Conservation (phyloP, 2,888 invertebrate species). For the Hemicrepidius hirtus region DNA sequence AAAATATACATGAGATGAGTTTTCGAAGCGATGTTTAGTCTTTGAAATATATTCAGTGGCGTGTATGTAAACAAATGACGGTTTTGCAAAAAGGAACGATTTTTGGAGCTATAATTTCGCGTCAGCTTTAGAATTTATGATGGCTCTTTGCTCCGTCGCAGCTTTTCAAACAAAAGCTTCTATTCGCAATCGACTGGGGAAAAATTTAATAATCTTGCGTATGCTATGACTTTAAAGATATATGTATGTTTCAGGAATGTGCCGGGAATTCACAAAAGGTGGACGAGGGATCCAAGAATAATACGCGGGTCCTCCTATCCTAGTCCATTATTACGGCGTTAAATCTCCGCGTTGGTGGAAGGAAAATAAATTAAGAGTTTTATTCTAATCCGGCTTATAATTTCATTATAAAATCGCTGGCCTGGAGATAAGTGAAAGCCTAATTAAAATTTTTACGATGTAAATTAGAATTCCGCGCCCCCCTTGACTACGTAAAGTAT, state of each 20-base stretch:
- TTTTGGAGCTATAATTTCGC: conserved; percentile 38
- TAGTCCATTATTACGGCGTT: conserved; percentile 47
- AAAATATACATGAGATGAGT: background rate
- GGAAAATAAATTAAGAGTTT: conserved; percentile 50
- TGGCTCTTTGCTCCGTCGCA: conserved; percentile 38
- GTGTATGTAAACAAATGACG: conserved; percentile 12
- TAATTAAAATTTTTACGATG: conserved; percentile 49
- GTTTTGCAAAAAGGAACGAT: conserved; percentile 26
- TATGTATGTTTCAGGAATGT: conserved; percentile 53
- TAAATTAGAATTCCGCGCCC: conserved; percentile 32
- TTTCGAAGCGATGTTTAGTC: background rate
- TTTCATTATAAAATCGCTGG: conserved; percentile 38
- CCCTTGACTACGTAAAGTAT: conserved; percentile 16
- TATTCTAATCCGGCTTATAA: conserved; percentile 48
- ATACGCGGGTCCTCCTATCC: conserved; percentile 39
- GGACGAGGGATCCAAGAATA: conserved; percentile 52
- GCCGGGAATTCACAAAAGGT: conserved; percentile 53
- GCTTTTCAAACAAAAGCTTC: conserved; percentile 52
- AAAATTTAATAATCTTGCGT: conserved; percentile 55
- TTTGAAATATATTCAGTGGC: background rate
- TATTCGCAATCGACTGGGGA: conserved; percentile 52
- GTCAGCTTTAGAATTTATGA: conserved; percentile 46
- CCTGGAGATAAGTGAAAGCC: conserved; percentile 35
- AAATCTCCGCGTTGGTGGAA: conserved; percentile 40
- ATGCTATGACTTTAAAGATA: conserved; percentile 54